Evolutionary conservation across 2,888 invertebrate genomes (phyloP), one percentile per base, ranked within the genome.

Genomic region (Scaptomyza caliginosa): DNA sequence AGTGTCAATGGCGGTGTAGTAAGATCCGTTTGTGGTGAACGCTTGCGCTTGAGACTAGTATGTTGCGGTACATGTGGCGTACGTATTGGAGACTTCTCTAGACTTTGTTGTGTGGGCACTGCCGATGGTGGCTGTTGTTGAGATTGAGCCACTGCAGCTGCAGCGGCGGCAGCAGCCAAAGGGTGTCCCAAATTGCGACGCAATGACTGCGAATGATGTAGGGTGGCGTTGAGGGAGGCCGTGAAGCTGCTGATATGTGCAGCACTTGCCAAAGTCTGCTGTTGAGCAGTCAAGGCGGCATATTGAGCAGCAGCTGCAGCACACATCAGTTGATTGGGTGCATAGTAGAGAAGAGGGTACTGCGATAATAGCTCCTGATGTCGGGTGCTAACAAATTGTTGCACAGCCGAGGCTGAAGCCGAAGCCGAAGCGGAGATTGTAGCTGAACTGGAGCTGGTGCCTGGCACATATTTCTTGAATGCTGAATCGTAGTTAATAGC

Each of bases 391-490:
- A 92, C 91, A 65, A 92, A 91, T 52, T 91, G 91, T 49, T 91
- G 91, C 50, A 92, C 90, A 0, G 90, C 88, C 13, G 46, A 46
- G 0, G 19, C 91, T 85, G 1, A 46, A 0, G 81, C 67, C 1
- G 80, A 73, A 3, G 50, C 50, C 0, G 63, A 21, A 0, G 32
- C 66, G 0, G 84, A 56, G 93, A 92, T 4, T 93, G 79, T 34
- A 8, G 42, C 45, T 0, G 64, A 0, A 24, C 49, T 2, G 55
- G 16, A 11, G 16, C 40, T 46, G 0, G 95, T 93, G 0, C 50
- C 94, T 4, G 96, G 96, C 32, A 96, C 96, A 91, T 96, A 96
- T 89, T 96, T 96, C 86, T 96, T 96, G 88, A 96, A 96, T 0
- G 96, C 96, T 0, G 96, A 96, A 88, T 96, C 96, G 54, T 95